phyloP scores from a whole-genome alignment of 2,113 vertebrate genomes.

The Trematomus loennbergii region DNA sequence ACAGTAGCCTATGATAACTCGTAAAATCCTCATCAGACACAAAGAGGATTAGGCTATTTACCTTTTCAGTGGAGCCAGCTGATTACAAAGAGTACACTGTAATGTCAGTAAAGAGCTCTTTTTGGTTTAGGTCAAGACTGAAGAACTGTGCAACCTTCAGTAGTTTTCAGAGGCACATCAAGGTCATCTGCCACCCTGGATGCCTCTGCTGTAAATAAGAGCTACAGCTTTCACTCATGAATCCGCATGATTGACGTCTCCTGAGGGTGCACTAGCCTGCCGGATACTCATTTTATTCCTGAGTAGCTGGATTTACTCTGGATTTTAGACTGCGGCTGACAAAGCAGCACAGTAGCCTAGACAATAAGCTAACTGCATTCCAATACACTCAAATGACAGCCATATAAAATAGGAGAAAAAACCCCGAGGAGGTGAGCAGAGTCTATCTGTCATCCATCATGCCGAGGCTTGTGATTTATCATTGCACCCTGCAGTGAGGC shows the following conservation, averaged over 20 bases:
- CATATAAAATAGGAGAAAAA: slow-evolving; percentile 25
- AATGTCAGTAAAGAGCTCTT: background rate
- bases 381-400: slow-evolving; percentile 55
- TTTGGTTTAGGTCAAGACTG: slow-evolving; percentile 17
- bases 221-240: slow-evolving; percentile 57
- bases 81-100: slow-evolving; percentile 8
- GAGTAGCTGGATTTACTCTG: slow-evolving; percentile 48
- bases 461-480: slow-evolving; percentile 48
- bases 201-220: slow-evolving; percentile 60
- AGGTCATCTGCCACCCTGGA: slow-evolving; percentile 69
- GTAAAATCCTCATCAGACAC: slow-evolving; percentile 10
- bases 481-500: slow-evolving; percentile 60
- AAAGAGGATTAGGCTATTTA: background rate
- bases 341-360: slow-evolving; percentile 9
- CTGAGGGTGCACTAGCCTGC: slow-evolving; percentile 56
- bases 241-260: slow-evolving; percentile 74
- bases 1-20: slow-evolving; percentile 14
- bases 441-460: slow-evolving; percentile 64
- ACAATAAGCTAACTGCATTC: slow-evolving; percentile 48
- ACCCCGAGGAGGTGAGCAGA: slow-evolving; percentile 41
- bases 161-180: slow-evolving; percentile 66
- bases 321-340: slow-evolving; percentile 58
- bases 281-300: slow-evolving; percentile 49
- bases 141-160: slow-evolving; percentile 59
- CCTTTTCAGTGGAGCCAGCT: background rate